These are phyloP conservation scores for Smittia aterrima DNA, from an alignment of 2,888 invertebrate species.

Conservation along the genomic window DNA sequence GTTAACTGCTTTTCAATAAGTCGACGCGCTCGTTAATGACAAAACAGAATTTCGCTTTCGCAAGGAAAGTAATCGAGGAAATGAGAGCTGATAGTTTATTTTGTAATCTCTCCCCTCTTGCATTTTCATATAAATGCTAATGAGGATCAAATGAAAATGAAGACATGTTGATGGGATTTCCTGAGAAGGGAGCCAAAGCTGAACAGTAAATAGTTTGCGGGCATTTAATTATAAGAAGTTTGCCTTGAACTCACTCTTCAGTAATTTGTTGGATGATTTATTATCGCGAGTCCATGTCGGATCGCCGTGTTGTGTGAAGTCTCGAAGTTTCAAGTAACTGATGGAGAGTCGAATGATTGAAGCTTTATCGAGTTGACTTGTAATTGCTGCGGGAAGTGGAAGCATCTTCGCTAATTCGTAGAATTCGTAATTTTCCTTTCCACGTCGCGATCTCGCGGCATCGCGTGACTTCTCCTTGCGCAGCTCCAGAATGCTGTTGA, in stretches of 20 bases:
- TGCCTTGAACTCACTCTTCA: constrained; percentile 67
- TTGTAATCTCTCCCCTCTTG: neutral
- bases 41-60: constrained; percentile 1
- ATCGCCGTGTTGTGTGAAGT: constrained; percentile 94
- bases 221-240: constrained; percentile 27
- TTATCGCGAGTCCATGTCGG: constrained; percentile 91
- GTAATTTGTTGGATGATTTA: constrained; percentile 72
- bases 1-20: constrained; percentile 31
- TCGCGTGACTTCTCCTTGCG: constrained; percentile 92
- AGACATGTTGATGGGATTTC: constrained; percentile 23
- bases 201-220: constrained; percentile 19
- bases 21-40: neutral
- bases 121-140: constrained; percentile 42
- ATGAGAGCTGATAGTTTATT: neutral
- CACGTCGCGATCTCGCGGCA: constrained; percentile 85
- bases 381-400: constrained; percentile 86
- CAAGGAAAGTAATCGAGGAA: neutral
- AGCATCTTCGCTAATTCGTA: constrained; percentile 94
- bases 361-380: constrained; percentile 92
- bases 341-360: constrained; percentile 95
- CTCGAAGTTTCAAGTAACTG: constrained; percentile 89
- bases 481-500: constrained; percentile 85
- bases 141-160: constrained; percentile 35
- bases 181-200: neutral
- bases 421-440: constrained; percentile 95